Percentiles rank a stretch among this genome's conserved stretches.
Evolutionary conservation across 2,888 invertebrate species (phyloP).

Genomic region (Heliconius erato): DNA sequence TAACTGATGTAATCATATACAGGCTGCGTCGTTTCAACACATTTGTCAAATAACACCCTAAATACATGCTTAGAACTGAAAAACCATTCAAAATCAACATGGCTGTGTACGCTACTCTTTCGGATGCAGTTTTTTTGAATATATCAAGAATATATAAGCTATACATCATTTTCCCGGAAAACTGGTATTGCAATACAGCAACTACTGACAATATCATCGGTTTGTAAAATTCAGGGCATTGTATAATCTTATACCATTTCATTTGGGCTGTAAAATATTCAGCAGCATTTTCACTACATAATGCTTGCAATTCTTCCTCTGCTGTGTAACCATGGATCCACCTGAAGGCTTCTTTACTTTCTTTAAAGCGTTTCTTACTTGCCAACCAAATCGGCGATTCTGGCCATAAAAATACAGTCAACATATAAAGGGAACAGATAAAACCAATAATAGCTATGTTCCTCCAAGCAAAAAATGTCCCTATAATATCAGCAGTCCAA

Average conservation of each 20-base stretch:
- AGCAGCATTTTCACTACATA: constrained; percentile 51
- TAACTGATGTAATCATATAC: constrained; percentile 6
- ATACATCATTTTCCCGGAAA: constrained; percentile 62
- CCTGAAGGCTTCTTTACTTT: constrained; percentile 60
- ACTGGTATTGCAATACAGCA: constrained; percentile 56
- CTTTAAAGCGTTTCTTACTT: constrained; percentile 63
- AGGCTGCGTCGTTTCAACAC: neutral
- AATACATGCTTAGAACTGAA: constrained; percentile 11
- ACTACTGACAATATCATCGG: constrained; percentile 52
- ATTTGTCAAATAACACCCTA: constrained; percentile 1
- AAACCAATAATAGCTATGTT: constrained; percentile 55
- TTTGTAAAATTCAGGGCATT: constrained; percentile 58
- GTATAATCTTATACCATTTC: constrained; percentile 36
- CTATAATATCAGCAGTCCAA: constrained; percentile 62
- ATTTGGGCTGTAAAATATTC: no score
- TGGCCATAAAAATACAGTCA: constrained; percentile 40
- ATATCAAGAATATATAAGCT: neutral
- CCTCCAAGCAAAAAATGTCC: constrained; percentile 59
- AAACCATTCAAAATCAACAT: neutral
- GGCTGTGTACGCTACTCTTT: neutral
- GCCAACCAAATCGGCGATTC: constrained; percentile 66
- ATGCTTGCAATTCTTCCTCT: constrained; percentile 59
- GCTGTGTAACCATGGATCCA: constrained; percentile 62
- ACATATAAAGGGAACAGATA: constrained; percentile 33
- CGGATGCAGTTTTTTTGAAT: neutral